A percentile compares a stretch with the other conserved stretches of the same genome.
phyloP scores from a whole-genome alignment of 2,113 vertebrate genomes.

The Gnathonemus echidnorhynchus region DNA sequence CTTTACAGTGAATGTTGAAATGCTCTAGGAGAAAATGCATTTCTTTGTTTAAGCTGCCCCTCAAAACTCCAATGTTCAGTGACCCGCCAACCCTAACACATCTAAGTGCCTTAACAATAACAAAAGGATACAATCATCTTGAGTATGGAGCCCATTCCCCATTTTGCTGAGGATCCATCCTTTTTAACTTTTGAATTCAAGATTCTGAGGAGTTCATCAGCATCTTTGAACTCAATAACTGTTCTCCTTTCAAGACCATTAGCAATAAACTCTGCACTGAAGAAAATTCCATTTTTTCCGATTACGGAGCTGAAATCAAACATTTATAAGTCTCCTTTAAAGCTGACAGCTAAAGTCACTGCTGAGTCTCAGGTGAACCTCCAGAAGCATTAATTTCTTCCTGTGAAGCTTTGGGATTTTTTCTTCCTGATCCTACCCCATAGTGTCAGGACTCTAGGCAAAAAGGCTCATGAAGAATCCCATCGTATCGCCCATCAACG shows the following conservation, averaged over 20 bases:
- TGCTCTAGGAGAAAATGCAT: not conserved
- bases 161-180: not conserved
- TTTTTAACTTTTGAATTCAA: not conserved
- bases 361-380: constrained; percentile 63
- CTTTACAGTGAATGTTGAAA: not conserved
- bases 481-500: constrained; percentile 33
- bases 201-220: not conserved
- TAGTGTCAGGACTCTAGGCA: constrained; percentile 29
- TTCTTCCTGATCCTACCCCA: constrained; percentile 5
- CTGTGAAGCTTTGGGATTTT: constrained; percentile 29
- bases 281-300: constrained; percentile 47
- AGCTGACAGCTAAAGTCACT: constrained; percentile 52
- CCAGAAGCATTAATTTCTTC: constrained; percentile 47
- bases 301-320: constrained; percentile 49
- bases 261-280: constrained; percentile 27
- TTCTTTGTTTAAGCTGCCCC: not conserved
- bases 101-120: constrained; percentile 1
- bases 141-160: not conserved
- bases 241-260: constrained; percentile 42
- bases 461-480: constrained; percentile 22
- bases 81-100: not conserved
- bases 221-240: constrained; percentile 28
- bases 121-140: not conserved
- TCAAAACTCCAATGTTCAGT: not conserved
- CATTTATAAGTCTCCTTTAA: constrained; percentile 57